These are phyloP conservation scores for Drosophila percnosoma DNA, from an alignment of 2,888 invertebrate genomes.

Conservation along the genomic window DNA sequence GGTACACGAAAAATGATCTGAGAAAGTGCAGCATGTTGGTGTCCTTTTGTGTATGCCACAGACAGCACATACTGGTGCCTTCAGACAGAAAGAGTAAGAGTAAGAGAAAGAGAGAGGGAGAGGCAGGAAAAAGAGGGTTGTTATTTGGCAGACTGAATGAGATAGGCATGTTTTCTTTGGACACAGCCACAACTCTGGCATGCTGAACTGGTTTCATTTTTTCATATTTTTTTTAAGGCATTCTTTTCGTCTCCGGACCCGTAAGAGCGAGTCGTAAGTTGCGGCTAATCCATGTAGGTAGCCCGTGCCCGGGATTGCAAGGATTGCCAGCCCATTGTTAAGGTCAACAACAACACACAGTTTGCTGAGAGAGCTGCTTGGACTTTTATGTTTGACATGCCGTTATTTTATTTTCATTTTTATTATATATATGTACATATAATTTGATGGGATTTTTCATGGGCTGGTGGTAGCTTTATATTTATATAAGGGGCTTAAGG, in stretches of 20 bases:
- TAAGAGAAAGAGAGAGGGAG: not conserved
- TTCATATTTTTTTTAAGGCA: slow-evolving; percentile 28
- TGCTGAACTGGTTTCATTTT: slow-evolving; percentile 24
- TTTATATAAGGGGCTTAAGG: slow-evolving; percentile 55
- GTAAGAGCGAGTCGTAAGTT: slow-evolving; percentile 51
- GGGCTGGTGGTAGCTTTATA: slow-evolving; percentile 53
- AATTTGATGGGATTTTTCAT: slow-evolving; percentile 57
- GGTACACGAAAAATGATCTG: slow-evolving; percentile 41
- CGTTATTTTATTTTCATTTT: slow-evolving; percentile 42
- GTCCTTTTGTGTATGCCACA: slow-evolving; percentile 36
- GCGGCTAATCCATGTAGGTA: slow-evolving; percentile 55
- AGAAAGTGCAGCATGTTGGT: slow-evolving; percentile 56
- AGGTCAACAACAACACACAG: slow-evolving; percentile 56
- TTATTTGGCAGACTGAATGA: slow-evolving; percentile 8
- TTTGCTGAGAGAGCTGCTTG: slow-evolving; percentile 21
- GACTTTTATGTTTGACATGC: slow-evolving; percentile 51
- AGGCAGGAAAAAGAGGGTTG: not conserved
- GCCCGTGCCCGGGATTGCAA: slow-evolving; percentile 31
- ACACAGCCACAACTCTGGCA: slow-evolving; percentile 14
- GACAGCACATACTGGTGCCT: slow-evolving; percentile 15
- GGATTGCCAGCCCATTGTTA: slow-evolving; percentile 53
- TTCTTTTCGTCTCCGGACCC: slow-evolving; percentile 23
- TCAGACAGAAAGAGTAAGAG: not conserved
- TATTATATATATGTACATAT: slow-evolving; percentile 5
- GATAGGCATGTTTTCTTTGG: slow-evolving; percentile 19